Evolutionary conservation across 2,113 vertebrate genomes (phyloP).

Genomic region (Hippocampus zosterae): DNA sequence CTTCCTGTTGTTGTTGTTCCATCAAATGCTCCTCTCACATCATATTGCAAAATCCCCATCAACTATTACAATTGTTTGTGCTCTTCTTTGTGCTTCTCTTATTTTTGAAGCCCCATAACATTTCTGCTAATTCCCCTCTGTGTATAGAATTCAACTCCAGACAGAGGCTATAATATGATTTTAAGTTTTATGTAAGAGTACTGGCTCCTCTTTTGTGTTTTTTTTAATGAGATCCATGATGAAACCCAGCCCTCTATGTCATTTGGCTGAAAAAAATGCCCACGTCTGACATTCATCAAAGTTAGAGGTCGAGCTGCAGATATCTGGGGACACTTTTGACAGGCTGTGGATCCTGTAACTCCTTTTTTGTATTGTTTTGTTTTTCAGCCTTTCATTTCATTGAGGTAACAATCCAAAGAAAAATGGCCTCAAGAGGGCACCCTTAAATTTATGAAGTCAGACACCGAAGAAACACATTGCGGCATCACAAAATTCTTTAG

Average conservation of each 20-base stretch:
- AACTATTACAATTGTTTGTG: background rate
- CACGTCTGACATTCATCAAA: background rate
- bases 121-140: background rate
- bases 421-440: slow-evolving; percentile 26
- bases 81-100: background rate
- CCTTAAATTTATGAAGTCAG: slow-evolving; percentile 26
- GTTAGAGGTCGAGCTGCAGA: slow-evolving; percentile 21
- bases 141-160: background rate
- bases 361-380: background rate
- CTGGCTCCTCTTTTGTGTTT: background rate
- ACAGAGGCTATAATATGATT: background rate
- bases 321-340: slow-evolving; percentile 24
- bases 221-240: background rate
- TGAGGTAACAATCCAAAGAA: slow-evolving; percentile 31
- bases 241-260: background rate
- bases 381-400: slow-evolving; percentile 16
- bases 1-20: slow-evolving; percentile 4
- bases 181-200: background rate
- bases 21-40: slow-evolving; percentile 3
- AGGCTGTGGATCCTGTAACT: slow-evolving; percentile 31
- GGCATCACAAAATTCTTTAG: slow-evolving; percentile 44
- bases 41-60: background rate
- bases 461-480: slow-evolving; percentile 34
- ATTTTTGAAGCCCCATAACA: background rate
- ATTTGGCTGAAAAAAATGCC: background rate